These are phyloP conservation scores for Eretmochelys imbricata DNA, from an alignment of 2,113 vertebrate genomes.

Conservation along the genomic window DNA sequence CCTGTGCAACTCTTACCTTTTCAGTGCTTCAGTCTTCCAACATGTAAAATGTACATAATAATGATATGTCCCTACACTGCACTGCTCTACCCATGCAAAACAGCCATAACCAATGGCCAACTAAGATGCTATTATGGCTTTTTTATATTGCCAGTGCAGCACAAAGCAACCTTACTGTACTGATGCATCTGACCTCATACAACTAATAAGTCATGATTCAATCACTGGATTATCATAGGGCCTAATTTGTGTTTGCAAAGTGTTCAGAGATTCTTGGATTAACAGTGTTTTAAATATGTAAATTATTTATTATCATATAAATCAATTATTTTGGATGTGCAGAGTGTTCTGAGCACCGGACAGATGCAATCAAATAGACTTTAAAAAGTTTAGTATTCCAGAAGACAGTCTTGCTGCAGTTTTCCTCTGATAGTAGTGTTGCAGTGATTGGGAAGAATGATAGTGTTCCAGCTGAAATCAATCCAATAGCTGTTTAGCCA, in stretches of 20 bases:
- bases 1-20: not conserved
- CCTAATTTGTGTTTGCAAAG: not conserved
- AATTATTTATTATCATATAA: not conserved
- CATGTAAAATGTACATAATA: accelerated
- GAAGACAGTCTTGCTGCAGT: not conserved
- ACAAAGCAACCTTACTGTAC: not conserved
- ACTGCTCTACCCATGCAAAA: not conserved
- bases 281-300: not conserved
- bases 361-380: slow-evolving; percentile 6
- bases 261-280: not conserved
- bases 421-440: slow-evolving; percentile 24
- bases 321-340: not conserved
- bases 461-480: slow-evolving; percentile 54
- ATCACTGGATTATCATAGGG: not conserved
- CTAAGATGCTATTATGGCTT: accelerated
- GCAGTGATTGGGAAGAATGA: slow-evolving; percentile 45
- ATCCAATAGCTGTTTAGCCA: slow-evolving; percentile 58
- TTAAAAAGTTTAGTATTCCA: slow-evolving; percentile 34
- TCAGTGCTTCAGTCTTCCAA: not conserved
- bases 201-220: not conserved
- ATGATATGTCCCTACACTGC: not conserved
- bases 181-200: not conserved
- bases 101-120: not conserved
- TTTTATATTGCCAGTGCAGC: not conserved
- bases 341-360: not conserved